These are phyloP conservation scores for Pseudomyrmex sp. DNA, from an alignment of 1,140 invertebrate species.

Conservation along the genomic window DNA sequence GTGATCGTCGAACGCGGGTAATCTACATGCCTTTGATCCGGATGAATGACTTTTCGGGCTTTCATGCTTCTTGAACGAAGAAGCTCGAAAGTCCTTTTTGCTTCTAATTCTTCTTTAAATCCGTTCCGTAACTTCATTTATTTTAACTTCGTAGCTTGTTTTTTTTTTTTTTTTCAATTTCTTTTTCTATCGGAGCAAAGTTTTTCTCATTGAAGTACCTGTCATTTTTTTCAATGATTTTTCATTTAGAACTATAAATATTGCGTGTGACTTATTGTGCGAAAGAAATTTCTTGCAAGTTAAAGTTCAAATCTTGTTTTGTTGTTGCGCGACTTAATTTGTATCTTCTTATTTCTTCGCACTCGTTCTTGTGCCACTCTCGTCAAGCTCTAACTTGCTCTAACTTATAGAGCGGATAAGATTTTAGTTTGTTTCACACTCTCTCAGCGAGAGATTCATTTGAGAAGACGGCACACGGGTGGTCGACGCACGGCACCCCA, in stretches of 20 bases:
- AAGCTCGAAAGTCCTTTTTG: not conserved
- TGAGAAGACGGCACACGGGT: not conserved
- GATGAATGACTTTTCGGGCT: conserved; percentile 19
- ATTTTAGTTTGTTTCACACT: not conserved
- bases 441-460: conserved; percentile 19
- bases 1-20: conserved; percentile 12
- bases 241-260: not conserved
- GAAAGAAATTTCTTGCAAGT: too few relatives aligned
- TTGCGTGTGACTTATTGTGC: not conserved
- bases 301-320: too few relatives aligned
- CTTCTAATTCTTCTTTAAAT: conserved; percentile 1
- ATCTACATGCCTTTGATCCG: conserved; percentile 48
- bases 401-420: not conserved
- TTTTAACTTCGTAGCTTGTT: not conserved
- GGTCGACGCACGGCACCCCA: not conserved
- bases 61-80: not conserved
- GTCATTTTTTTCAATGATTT: not conserved
- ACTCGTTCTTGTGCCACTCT: not conserved
- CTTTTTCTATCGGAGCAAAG: not conserved
- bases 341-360: not conserved
- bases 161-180: not conserved
- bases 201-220: not conserved
- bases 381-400: not conserved
- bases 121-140: not conserved
- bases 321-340: not conserved